phyloP scores from a whole-genome alignment of 1,140 invertebrate species.

The Diorhabda elongata region DNA sequence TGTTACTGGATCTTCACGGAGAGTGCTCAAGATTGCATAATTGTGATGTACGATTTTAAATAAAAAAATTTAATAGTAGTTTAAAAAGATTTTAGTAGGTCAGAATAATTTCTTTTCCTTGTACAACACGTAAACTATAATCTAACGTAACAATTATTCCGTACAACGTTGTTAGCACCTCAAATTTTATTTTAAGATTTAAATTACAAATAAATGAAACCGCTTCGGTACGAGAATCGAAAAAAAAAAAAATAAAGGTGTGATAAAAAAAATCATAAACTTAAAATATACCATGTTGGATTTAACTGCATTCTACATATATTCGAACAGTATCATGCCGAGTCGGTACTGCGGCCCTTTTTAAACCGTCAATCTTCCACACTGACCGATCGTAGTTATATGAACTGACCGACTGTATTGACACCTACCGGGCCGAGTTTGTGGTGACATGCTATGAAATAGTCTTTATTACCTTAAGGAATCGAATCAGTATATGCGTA shows the following conservation, averaged over 20 bases:
- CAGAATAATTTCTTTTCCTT: too few relatives aligned
- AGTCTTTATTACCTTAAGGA: conserved; percentile 42
- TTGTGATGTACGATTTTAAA: too few relatives aligned
- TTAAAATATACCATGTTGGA: conserved; percentile 42
- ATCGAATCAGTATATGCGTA: conserved; percentile 39
- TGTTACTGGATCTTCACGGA: too few relatives aligned
- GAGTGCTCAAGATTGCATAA: too few relatives aligned
- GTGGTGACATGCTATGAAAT: conserved; percentile 45
- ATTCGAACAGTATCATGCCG: conserved; percentile 39
- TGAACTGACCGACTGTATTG: conserved; percentile 29
- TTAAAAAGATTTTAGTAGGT: too few relatives aligned
- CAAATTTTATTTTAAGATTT: not conserved
- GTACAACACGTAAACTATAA: too few relatives aligned
- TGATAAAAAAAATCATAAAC: conserved; percentile 38
- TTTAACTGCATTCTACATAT: conserved; percentile 42
- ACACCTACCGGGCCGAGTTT: conserved; percentile 43
- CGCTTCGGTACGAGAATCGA: conserved; percentile 15
- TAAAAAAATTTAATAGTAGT: too few relatives aligned
- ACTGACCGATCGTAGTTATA: conserved; percentile 5
- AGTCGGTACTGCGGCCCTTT: conserved; percentile 25
- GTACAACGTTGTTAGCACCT: not conserved
- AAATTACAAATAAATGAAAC: conserved; percentile 15
- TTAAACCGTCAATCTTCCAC: conserved; percentile 5
- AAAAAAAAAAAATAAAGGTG: conserved; percentile 37
- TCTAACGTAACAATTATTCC: too few relatives aligned